Evolutionary conservation across 2,888 invertebrate species (phyloP).

Genomic region (Mythimna impura): DNA sequence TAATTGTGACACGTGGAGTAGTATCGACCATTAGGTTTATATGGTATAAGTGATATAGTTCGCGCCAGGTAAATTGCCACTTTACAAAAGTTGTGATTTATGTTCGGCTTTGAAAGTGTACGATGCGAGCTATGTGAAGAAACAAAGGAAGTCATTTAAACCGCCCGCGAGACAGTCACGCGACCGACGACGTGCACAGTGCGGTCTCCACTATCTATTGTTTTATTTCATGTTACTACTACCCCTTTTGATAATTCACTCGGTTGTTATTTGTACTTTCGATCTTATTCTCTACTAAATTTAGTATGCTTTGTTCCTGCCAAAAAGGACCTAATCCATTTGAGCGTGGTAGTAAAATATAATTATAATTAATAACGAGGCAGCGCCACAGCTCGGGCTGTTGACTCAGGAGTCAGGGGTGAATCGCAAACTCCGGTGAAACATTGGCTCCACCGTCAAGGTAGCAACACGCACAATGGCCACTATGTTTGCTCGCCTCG

Average conservation of each 20-base stretch:
- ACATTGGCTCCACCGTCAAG: constrained; percentile 76
- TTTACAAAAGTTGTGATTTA: constrained; percentile 77
- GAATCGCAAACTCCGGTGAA: constrained; percentile 79
- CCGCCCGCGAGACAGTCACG: constrained; percentile 85
- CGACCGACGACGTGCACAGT: constrained; percentile 76
- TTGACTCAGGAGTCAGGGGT: constrained; percentile 80
- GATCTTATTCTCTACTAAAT: constrained; percentile 21
- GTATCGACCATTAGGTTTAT: constrained; percentile 58
- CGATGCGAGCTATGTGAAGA: constrained; percentile 81
- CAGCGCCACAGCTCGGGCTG: constrained; percentile 74
- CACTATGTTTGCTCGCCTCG: constrained; percentile 78
- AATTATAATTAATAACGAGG: constrained; percentile 76
- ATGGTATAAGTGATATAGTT: constrained; percentile 66
- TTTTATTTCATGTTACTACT: constrained; percentile 72
- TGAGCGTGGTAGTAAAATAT: constrained; percentile 55
- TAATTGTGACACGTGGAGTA: constrained; percentile 55
- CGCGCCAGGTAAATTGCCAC: constrained; percentile 71
- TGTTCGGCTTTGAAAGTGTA: constrained; percentile 74
- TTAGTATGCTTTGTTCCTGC: constrained; percentile 18
- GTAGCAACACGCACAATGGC: constrained; percentile 84
- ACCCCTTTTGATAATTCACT: constrained; percentile 68
- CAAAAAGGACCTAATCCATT: constrained; percentile 54
- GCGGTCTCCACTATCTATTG: constrained; percentile 76
- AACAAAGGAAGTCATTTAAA: constrained; percentile 86
- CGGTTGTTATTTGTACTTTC: constrained; percentile 57